A percentile compares a stretch with the other conserved stretches of the same genome.
Conservation (phyloP, 2,888 invertebrate genomes). For the Caenorhabditis becei region DNA sequence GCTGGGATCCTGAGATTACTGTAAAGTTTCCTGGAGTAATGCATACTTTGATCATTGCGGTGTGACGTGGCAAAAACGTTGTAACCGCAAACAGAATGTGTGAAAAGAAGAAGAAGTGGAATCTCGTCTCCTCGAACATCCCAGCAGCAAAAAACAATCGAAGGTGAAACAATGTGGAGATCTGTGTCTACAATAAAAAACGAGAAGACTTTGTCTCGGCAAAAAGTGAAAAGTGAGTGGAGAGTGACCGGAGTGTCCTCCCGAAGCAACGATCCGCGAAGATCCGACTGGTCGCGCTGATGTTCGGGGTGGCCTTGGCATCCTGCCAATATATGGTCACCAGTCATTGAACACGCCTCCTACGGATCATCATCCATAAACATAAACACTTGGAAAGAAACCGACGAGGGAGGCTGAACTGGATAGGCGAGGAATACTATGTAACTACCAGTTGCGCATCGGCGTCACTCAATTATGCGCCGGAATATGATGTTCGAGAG, state of each 20-base stretch:
- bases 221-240: slow-evolving; percentile 47
- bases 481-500: slow-evolving; percentile 44
- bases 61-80: slow-evolving; percentile 23
- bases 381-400: slow-evolving; percentile 36
- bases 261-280: slow-evolving; percentile 42
- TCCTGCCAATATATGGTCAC: slow-evolving; percentile 37
- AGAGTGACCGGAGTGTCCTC: slow-evolving; percentile 53
- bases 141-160: slow-evolving; percentile 19
- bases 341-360: neutral
- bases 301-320: slow-evolving; percentile 18
- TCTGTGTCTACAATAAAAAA: slow-evolving; percentile 33
- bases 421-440: slow-evolving; percentile 27
- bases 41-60: slow-evolving; percentile 11
- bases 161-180: slow-evolving; percentile 26
- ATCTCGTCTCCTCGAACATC: neutral
- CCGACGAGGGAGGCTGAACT: slow-evolving; percentile 22
- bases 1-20: too few relatives aligned
- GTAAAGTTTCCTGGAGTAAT: too few relatives aligned
- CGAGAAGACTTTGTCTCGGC: slow-evolving; percentile 13
- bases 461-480: slow-evolving; percentile 43
- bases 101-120: slow-evolving; percentile 13
- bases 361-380: slow-evolving; percentile 7
- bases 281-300: slow-evolving; percentile 21
- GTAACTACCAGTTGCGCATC: slow-evolving; percentile 51
- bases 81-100: slow-evolving; percentile 11